A percentile compares a stretch with the other conserved stretches of the same genome.
phyloP scores from a whole-genome alignment of 2,113 vertebrate species.

The Scalopus aquaticus region DNA sequence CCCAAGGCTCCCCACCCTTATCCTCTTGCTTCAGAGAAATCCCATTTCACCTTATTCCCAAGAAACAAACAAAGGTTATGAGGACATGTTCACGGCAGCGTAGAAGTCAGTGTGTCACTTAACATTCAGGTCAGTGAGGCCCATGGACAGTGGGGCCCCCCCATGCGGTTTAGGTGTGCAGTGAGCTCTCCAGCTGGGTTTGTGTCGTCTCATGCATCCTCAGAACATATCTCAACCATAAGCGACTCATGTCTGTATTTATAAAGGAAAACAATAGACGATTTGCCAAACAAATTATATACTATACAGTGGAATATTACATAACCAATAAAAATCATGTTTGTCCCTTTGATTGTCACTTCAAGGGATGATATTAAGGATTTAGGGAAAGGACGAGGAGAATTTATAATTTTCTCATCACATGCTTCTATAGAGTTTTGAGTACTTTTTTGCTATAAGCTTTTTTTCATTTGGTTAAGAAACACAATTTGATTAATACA shows the following conservation, averaged over 20 bases:
- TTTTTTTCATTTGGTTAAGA: background rate
- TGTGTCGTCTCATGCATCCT: no score
- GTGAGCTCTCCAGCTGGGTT: no score
- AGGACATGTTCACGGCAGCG: background rate
- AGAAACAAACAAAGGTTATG: background rate
- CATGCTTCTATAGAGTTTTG: background rate
- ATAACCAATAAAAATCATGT: background rate
- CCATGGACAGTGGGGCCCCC: no score
- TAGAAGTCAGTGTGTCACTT: no score
- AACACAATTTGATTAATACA: background rate
- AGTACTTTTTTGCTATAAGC: background rate
- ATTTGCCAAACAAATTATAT: background rate
- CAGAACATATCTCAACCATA: no score
- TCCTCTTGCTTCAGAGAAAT: background rate
- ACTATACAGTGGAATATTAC: rapidly evolving
- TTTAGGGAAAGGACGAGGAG: background rate
- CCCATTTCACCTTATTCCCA: background rate
- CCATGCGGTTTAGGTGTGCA: no score
- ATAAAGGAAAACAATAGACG: no score
- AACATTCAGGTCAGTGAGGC: no score
- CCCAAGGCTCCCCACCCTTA: rapidly evolving
- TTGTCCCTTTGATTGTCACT: background rate
- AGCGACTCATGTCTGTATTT: no score
- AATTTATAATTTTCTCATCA: background rate
- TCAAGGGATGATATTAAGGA: background rate